Evolutionary conservation across 2,888 invertebrate genomes (phyloP), one percentile per base, ranked within the genome.

Genomic region (Torymus texanus): DNA sequence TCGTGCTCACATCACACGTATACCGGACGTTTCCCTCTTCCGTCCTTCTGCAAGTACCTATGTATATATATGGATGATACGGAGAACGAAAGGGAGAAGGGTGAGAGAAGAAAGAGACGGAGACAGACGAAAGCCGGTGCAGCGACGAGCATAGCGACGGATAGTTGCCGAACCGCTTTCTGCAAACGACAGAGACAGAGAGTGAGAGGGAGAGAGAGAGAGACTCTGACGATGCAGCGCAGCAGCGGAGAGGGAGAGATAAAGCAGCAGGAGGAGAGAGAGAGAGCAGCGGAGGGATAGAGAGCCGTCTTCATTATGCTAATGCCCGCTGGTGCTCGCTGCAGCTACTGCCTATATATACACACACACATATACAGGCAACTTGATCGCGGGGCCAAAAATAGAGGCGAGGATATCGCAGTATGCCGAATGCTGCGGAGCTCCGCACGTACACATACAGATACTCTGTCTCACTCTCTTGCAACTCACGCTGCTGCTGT

Each of bases 241-340:
- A 29, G 29, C 29, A 29, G 29, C 29, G 29, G 29, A 67, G 67
- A 63, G 13, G 24, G n/a, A n/a, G n/a, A 65, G 66, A 59, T 73
- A 63, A 61, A 66, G 67, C 71, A 59, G 70, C 66, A 76, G 75
- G n/a, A 50, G 74, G 68, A 68, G 66, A 53, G 59, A 14, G 63
- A 53, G 75, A 21, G 24, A 21, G 53, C 53, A 50, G n/a, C 13
- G 51, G 72, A 51, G 50, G 10, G 58, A 66, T 50, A 21, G 80
- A 75, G 63, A 75, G 67, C 58, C 65, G 71, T 77, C 79, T 88
- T 88, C 89, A 87, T 89, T 89, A 89, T 89, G 89, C 87, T 88
- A 88, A 88, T 88, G 73, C 61, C 51, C 55, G 63, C 41, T 59
- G 50, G n/a, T n/a, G 56, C 29, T 24, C 59, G 61, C 53, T 50